Evolutionary conservation across 92 coral and sea anemone genomes (phyloP).

Genomic region (Phenganax marumi): DNA sequence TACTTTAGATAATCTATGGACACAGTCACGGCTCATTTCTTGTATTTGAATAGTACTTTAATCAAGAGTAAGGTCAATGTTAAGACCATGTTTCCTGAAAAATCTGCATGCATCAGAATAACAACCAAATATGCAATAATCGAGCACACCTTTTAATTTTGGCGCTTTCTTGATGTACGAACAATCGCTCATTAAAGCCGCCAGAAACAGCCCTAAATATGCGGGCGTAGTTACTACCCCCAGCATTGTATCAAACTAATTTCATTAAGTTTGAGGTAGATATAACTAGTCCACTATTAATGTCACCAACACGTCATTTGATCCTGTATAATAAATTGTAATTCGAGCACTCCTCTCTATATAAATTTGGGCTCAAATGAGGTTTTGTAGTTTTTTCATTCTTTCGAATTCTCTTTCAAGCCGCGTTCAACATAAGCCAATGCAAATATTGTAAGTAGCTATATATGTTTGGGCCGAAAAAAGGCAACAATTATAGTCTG

Average conservation of each 20-base stretch:
- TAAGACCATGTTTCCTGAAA: constrained; percentile 1
- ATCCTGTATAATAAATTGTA: no score
- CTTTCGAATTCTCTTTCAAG: neutral
- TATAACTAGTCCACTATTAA: no score
- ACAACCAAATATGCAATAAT: no score
- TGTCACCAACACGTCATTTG: no score
- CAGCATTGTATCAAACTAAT: no score
- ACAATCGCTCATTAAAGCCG: no score
- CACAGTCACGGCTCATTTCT: constrained; percentile 24
- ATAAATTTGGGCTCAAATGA: neutral
- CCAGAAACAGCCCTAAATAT: no score
- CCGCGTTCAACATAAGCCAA: neutral
- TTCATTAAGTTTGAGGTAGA: no score
- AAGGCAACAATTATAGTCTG: neutral
- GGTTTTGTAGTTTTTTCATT: neutral
- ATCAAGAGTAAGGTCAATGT: neutral
- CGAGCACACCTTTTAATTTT: no score
- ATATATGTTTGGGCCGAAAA: neutral
- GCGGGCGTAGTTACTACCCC: no score
- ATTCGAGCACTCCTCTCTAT: neutral
- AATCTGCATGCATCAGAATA: neutral
- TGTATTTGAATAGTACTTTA: neutral
- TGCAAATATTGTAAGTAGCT: neutral
- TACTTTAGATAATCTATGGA: neutral
- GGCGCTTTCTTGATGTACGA: no score